A percentile compares a stretch with the other conserved stretches of the same genome.
These are phyloP conservation scores for Latrodectus elegans DNA, from an alignment of 2,888 invertebrate species.

Conservation along the genomic window DNA sequence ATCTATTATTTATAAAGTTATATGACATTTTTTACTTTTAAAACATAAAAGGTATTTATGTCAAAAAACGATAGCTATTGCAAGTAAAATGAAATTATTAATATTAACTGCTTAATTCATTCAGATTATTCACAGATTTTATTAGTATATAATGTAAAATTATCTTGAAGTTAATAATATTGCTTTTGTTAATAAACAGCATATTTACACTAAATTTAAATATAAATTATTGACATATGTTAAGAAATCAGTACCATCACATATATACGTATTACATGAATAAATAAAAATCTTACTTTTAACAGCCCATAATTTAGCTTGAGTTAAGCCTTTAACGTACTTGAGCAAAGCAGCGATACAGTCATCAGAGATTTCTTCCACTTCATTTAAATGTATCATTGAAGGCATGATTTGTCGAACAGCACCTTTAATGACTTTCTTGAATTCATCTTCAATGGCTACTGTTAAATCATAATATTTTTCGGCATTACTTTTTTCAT, in stretches of 20 bases:
- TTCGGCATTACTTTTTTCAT: not conserved
- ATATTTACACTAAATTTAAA: not conserved
- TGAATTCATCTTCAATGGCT: not conserved
- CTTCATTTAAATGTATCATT: constrained; percentile 18
- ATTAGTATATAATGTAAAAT: too few relatives aligned
- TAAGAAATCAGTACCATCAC: too few relatives aligned
- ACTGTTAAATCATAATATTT: constrained; percentile 13
- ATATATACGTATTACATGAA: too few relatives aligned
- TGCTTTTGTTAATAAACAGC: not conserved
- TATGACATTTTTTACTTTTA: too few relatives aligned
- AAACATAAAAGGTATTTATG: too few relatives aligned
- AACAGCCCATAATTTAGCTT: constrained; percentile 34
- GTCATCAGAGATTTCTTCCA: not conserved
- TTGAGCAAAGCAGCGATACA: constrained; percentile 17
- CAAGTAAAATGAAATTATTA: too few relatives aligned
- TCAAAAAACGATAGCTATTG: too few relatives aligned
- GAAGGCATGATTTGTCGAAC: not conserved
- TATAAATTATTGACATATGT: too few relatives aligned
- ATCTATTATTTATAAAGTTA: too few relatives aligned
- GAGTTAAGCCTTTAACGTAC: constrained; percentile 7
- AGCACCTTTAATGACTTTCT: not conserved
- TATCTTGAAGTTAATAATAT: too few relatives aligned
- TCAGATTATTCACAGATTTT: too few relatives aligned
- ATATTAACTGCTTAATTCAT: too few relatives aligned
- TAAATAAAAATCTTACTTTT: constrained; percentile 4